phyloP scores from a whole-genome alignment of 2,797 vertebrate genomes.

The Nannoperca obscura region DNA sequence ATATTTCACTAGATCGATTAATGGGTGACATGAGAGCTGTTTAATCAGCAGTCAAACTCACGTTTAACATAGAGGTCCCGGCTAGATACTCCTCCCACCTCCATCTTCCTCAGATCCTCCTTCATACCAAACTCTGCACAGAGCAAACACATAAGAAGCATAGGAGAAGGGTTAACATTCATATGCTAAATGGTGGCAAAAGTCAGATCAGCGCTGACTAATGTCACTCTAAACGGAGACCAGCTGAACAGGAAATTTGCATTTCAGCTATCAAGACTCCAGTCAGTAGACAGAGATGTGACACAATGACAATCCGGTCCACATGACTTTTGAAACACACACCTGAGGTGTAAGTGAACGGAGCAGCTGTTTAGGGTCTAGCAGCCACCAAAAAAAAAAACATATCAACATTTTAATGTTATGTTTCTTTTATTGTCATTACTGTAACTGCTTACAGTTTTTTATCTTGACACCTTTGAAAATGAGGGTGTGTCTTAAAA shows the following conservation, averaged over 20 bases:
- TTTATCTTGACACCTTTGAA: background rate
- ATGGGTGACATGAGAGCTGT: background rate
- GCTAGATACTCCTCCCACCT: slow-evolving; percentile 92
- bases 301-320: background rate
- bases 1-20: background rate
- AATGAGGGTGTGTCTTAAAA: background rate
- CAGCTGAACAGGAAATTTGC: background rate
- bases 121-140: slow-evolving; percentile 93
- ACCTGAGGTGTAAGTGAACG: background rate
- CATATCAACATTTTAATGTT: background rate
- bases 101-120: slow-evolving; percentile 93
- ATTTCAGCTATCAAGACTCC: background rate
- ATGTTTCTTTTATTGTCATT: background rate
- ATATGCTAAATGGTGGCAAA: too few relatives aligned
- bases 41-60: slow-evolving; percentile 81
- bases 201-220: background rate
- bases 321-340: background rate
- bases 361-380: background rate
- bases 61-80: slow-evolving; percentile 96
- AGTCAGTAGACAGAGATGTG: background rate
- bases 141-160: slow-evolving; percentile 5
- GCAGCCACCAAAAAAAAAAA: background rate
- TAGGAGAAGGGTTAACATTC: background rate
- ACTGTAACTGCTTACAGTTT: background rate
- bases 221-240: background rate